Conservation (phyloP, 1,140 invertebrate species). For the Alviniconcha marisindica region DNA sequence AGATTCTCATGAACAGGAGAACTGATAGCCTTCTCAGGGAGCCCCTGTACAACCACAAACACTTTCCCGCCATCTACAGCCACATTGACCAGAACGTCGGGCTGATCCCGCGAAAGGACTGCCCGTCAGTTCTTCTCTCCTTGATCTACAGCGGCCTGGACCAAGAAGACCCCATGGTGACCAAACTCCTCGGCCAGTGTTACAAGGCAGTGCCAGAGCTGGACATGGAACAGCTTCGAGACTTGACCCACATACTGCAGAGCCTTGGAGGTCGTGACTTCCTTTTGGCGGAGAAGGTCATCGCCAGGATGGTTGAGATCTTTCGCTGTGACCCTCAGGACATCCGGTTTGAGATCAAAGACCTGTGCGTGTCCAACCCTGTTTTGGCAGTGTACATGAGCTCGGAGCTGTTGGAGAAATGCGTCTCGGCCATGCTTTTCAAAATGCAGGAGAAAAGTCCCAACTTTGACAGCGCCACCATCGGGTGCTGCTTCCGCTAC, state of each 20-base stretch:
- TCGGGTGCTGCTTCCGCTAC: constrained; percentile 16
- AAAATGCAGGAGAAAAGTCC: neutral
- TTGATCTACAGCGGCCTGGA: constrained; percentile 33
- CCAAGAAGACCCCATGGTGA: neutral
- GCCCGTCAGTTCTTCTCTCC: constrained; percentile 17
- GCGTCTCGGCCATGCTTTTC: neutral
- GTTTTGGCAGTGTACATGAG: constrained; percentile 29
- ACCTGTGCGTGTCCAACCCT: neutral
- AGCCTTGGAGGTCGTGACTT: neutral
- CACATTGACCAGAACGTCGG: neutral
- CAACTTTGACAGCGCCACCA: neutral
- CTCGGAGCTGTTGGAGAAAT: constrained; percentile 6
- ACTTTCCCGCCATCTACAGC: constrained; percentile 15
- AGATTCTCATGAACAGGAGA: constrained; percentile 41
- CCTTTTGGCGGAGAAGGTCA: constrained; percentile 15
- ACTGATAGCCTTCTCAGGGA: neutral
- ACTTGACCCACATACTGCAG: neutral
- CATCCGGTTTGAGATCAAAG: constrained; percentile 3
- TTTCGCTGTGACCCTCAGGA: neutral
- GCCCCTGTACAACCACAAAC: constrained; percentile 1
- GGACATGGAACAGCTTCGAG: neutral
- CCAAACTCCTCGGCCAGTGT: neutral
- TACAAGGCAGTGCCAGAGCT: neutral
- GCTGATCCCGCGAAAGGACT: constrained; percentile 33
- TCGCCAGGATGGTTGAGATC: neutral